phyloP scores from a whole-genome alignment of 2,888 invertebrate species.

The Microplitis manilae region DNA sequence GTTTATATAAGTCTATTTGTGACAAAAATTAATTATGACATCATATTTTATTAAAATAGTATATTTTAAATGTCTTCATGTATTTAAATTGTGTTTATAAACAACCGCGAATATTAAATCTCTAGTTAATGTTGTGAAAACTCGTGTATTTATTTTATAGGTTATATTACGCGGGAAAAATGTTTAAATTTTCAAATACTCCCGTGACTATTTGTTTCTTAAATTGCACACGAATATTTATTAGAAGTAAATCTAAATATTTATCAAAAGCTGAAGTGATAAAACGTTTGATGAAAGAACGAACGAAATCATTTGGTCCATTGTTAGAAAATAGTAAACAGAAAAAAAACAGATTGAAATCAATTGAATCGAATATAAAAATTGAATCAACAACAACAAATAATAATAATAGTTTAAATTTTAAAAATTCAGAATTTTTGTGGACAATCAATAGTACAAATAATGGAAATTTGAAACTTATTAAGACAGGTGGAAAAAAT shows the following conservation, averaged over 20 bases:
- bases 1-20: too few relatives aligned
- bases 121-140: too few relatives aligned
- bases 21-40: too few relatives aligned
- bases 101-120: too few relatives aligned
- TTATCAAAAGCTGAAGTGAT: conserved; percentile 69
- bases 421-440: not conserved
- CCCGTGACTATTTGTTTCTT: not conserved
- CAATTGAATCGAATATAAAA: not conserved
- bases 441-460: not conserved
- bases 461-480: not conserved
- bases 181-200: not conserved
- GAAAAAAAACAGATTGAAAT: conserved; percentile 66
- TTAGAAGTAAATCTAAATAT: not conserved
- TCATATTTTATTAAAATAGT: too few relatives aligned
- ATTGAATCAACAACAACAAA: not conserved
- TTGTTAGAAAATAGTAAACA: conserved; percentile 73
- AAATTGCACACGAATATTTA: not conserved
- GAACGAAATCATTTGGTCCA: conserved; percentile 73
- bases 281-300: conserved; percentile 72
- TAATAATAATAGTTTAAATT: not conserved
- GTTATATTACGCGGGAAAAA: not conserved
- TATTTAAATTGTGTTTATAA: not conserved
- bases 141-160: not conserved
- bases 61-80: too few relatives aligned
- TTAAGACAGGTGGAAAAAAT: not conserved